Evolutionary conservation across 2,888 invertebrate genomes (phyloP), one percentile per base, ranked within the genome.

Genomic region (Dolichomitus sp.): DNA sequence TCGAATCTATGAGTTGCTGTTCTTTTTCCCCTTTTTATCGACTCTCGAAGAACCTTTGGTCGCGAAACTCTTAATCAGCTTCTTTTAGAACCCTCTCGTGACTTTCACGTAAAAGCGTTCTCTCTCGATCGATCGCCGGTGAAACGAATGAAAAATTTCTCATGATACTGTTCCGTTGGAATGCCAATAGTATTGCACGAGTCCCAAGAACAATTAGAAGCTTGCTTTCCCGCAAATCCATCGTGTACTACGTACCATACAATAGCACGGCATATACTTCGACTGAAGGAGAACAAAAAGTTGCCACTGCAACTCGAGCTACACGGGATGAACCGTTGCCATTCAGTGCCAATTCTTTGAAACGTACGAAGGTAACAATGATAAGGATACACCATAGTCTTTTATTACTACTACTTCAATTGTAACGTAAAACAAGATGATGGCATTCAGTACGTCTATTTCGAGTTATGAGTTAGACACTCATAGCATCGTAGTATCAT

Each of bases 1-100:
- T 61, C 50, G 70, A 66, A 48, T 75, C 74, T 61, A 65, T 42
- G 30, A 42, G 23, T 27, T 52, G 14, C 61, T 11, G 9, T 30
- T 65, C 50, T 54, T 57, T 52, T 63, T 57, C 40, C 42, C 45
- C 11, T 12, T 48, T 33, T 40, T 48, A 27, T 45, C 33, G 27
- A 11, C 33, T 66, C 50, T 19, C 30, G 63, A 69, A 37, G 50
- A 23, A 59, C 61, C 57, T 70, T 45, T 73, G 61, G 75, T 82
- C 79, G 76, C 70, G 57, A 80, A 85, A 80, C 82, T 80, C 74
- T 80, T 80, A 82, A 85, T 85, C 80, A 85, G 65, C 57, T 57
- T 63, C 50, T 70, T 66, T 68, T 42, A 52, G 50, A 48, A 57
- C 30, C 17, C 50, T 52, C 19, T 63, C 81, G 54, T 52, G 54